Evolutionary conservation across 2,113 vertebrate genomes (phyloP).

Genomic region (Cromileptes altivelis): DNA sequence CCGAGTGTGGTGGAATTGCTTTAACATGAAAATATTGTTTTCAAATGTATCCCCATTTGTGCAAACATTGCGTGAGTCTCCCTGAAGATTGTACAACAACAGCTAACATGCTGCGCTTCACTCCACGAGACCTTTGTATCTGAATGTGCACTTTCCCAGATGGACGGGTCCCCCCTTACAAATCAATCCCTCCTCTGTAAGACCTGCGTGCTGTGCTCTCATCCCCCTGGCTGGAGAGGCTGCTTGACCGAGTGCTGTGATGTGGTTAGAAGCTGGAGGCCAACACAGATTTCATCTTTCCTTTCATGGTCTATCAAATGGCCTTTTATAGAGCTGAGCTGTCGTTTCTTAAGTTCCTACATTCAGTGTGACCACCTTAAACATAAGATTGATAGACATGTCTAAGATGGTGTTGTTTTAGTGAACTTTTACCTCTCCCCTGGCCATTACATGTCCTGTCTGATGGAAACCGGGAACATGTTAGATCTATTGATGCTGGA

Average conservation of each 20-base stretch:
- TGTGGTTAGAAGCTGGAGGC: conserved; percentile 52
- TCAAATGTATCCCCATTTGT: neutral
- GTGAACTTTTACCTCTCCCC: conserved; percentile 42
- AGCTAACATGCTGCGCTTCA: conserved; percentile 43
- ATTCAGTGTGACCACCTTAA: conserved; percentile 29
- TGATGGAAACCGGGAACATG: conserved; percentile 27
- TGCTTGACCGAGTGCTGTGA: conserved; percentile 46
- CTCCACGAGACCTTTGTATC: conserved; percentile 45
- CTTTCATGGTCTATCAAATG: conserved; percentile 58
- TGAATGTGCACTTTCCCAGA: conserved; percentile 65
- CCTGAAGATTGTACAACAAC: conserved; percentile 26
- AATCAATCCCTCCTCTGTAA: conserved; percentile 22
- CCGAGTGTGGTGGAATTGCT: neutral
- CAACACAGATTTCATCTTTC: conserved; percentile 49
- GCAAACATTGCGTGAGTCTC: conserved; percentile 21
- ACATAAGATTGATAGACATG: conserved; percentile 36
- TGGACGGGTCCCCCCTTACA: conserved; percentile 50
- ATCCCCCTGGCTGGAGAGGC: conserved; percentile 27
- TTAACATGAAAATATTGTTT: conserved; percentile 17
- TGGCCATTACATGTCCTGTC: conserved; percentile 8
- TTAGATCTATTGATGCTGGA: conserved; percentile 46
- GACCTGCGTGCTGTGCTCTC: conserved; percentile 16
- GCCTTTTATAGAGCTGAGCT: conserved; percentile 47
- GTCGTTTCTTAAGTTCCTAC: conserved; percentile 41
- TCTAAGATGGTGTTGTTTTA: conserved; percentile 48